These are phyloP conservation scores for Rhamphomyia laevipes DNA, from an alignment of 2,888 invertebrate species.

Conservation along the genomic window DNA sequence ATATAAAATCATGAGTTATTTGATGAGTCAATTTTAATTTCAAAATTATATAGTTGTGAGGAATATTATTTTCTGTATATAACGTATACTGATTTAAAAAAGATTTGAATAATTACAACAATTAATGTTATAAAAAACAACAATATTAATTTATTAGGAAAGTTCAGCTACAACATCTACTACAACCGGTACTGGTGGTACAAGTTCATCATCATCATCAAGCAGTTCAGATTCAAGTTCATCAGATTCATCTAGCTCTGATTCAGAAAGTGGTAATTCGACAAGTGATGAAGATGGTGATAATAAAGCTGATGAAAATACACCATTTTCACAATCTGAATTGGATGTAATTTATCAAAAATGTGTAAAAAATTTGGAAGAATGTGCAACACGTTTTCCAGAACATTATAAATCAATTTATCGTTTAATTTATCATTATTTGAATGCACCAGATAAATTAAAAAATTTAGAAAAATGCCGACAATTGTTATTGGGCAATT, in stretches of 20 bases:
- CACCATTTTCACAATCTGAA: slow-evolving; percentile 20
- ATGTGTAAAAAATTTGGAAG: slow-evolving; percentile 68
- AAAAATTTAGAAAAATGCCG: slow-evolving; percentile 58
- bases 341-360: slow-evolving; percentile 46
- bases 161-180: slow-evolving; percentile 37
- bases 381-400: slow-evolving; percentile 74
- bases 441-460: slow-evolving; percentile 52
- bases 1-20: too few species aligned
- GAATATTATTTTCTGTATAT: too few species aligned
- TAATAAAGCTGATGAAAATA: slow-evolving; percentile 19
- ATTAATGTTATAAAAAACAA: neutral
- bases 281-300: slow-evolving; percentile 18
- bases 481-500: slow-evolving; percentile 57
- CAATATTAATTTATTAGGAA: slow-evolving; percentile 21
- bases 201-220: slow-evolving; percentile 35
- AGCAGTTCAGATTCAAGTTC: slow-evolving; percentile 36
- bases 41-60: too few species aligned
- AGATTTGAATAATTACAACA: too few species aligned
- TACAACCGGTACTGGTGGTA: slow-evolving; percentile 26
- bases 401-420: slow-evolving; percentile 91
- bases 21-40: too few species aligned
- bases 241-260: slow-evolving; percentile 39
- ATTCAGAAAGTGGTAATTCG: slow-evolving; percentile 39
- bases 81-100: too few species aligned
- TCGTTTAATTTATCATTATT: slow-evolving; percentile 73